Evolutionary conservation across 2,797 vertebrate genomes (phyloP), one percentile per base, ranked within the genome.

Genomic region (Galagoides demidoff): DNA sequence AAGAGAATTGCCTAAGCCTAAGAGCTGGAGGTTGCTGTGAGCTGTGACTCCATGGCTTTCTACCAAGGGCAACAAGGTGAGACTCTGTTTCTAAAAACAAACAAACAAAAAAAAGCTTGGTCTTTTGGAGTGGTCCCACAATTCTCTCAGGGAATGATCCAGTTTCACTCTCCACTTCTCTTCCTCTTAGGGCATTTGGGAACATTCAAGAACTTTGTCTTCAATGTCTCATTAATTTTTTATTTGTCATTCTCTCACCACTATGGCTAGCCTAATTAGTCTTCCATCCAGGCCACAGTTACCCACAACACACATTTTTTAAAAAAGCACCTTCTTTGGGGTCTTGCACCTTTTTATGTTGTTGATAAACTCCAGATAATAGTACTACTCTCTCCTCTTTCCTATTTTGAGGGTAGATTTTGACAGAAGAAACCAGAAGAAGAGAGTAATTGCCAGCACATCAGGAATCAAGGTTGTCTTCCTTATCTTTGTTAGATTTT

Each of bases 281-380:
- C n/a, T 20, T 49, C 4, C 3, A 6, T 45, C 31, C n/a, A 17
- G 0, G 34, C 16, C 55, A 27, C 8, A 13, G 25, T 1, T 4
- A 43, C 10, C 82, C 49, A 68, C 6, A 86, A 10, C 23, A 31
- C 73, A 77, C 17, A 20, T 66, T n/a, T 66, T 66, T 66, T 19
- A 19, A 82, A 70, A 82, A 70, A 63, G 6, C 14, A 43, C 2
- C 29, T 39, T 82, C 17, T 66, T 19, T 8, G 19, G 23, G 17
- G 2, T 85, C 55, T 90, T 31, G 37, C 49, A 66, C 19, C 4
- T 49, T 92, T 92, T 61, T 23, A 81, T 70, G 27, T 1, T 49
- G 20, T n/a, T 31, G 12, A 14, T 52, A 6, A 39, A 49, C 6
- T 79, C 7, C 77, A 14, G 5, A 63, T 74, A 4, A 16, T 52